Base-by-base conservation (phyloP, 2,113 vertebrate genomes). In the Scophthalmus maximus region DNA sequence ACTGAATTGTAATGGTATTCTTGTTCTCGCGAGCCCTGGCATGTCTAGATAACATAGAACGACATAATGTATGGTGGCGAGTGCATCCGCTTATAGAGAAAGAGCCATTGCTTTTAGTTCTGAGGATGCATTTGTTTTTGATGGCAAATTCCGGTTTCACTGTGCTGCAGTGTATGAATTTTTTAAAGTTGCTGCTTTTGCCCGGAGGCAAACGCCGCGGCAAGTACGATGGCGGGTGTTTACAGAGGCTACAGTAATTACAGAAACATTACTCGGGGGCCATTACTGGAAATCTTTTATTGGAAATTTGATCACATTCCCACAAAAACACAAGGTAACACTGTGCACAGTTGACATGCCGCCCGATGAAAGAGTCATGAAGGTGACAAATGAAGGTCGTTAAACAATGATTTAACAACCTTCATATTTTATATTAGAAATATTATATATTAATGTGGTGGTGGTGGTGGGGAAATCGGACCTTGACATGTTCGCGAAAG, bases 161-260 rank as follows among this genome's bases (percentile, higher is more conserved):
- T 44, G 53, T 55, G 62, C 22, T 72, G 84, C 68, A 72, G 52
- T 46, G 23, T 63, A 66, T 81, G 49, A 55, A 85, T 89, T 83
- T n/a, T 74, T 79, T 82, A 77, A 83, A 71, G 68, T 52, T 32
- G 44, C n/a, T 63, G 63, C 55, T 57, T 15, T 32, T 40, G 64
- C 68, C 77, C 8, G 8, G 51, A 68, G 78, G 75, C 68, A 76
- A 80, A 79, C 66, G 66, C 26, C 22, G 58, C 46, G 73, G 58
- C 63, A 55, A 74, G 46, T 56, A 20, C 47, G 61, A 42, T 8
- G 8, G 66, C 72, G 79, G 72, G 69, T 83, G 68, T 78, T 80
- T 67, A 74, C 52, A 62, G n/a, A 75, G 38, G 51, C 40, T 60
- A 40, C 55, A 62, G 60, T 81, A 73, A 65, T 68, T 64, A 67